Percentiles rank a stretch among this genome's conserved stretches.
phyloP scores from a whole-genome alignment of 2,113 vertebrate genomes.

The Lepus americanus region DNA sequence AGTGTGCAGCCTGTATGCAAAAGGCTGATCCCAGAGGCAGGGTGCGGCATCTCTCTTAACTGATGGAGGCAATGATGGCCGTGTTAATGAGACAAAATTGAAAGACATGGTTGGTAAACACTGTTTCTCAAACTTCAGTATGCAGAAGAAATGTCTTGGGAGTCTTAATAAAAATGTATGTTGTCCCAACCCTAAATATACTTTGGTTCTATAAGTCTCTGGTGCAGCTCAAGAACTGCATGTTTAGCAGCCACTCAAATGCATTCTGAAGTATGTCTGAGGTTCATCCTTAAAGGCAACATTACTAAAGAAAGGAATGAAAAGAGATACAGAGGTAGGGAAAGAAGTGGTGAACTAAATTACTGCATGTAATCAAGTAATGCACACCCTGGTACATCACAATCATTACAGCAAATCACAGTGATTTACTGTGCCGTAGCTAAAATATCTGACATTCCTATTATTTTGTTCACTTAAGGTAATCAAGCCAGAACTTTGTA shows the following conservation, averaged over 20 bases:
- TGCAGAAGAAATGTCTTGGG: background rate
- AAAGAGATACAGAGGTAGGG: conserved; percentile 1
- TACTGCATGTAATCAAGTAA: background rate
- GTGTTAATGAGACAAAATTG: background rate
- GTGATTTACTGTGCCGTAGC: background rate
- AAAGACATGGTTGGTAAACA: background rate
- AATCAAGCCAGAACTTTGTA: background rate
- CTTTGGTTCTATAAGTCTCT: background rate
- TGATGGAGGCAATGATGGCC: background rate
- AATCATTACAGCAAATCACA: background rate
- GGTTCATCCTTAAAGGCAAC: background rate
- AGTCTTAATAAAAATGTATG: conserved; percentile 4
- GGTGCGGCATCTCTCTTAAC: background rate
- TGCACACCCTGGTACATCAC: background rate
- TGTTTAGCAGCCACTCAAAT: background rate
- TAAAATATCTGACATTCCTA: conserved; percentile 15
- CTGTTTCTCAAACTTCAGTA: background rate
- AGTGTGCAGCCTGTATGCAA: background rate
- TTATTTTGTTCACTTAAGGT: background rate
- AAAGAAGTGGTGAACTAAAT: background rate
- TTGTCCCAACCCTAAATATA: background rate
- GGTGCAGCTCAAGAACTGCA: background rate
- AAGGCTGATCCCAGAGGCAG: background rate
- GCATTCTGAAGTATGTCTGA: background rate
- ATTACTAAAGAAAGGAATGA: background rate